A percentile compares a stretch with the other conserved stretches of the same genome.
These are phyloP conservation scores for Nymphalis urticae DNA, from an alignment of 2,888 invertebrate species.

Conservation along the genomic window DNA sequence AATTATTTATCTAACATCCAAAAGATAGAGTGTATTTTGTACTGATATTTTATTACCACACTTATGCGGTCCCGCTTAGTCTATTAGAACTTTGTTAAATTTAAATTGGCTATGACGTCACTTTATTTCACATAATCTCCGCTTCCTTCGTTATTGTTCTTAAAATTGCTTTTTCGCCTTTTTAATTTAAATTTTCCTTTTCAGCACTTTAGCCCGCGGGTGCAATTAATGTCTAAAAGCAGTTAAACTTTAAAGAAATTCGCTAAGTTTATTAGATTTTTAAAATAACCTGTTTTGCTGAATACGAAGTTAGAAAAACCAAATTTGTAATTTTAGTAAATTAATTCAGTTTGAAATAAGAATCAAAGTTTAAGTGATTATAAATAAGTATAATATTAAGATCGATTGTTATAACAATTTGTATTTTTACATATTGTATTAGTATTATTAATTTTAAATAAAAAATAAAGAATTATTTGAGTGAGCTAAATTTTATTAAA, in stretches of 20 bases:
- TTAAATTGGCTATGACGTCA: conserved; percentile 32
- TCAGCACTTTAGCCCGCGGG: conserved; percentile 30
- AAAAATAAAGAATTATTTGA: not conserved
- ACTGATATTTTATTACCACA: too few relatives aligned
- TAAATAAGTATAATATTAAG: not conserved
- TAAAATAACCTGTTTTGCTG: not conserved
- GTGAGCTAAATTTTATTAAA: too few relatives aligned
- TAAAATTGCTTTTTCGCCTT: conserved; percentile 51
- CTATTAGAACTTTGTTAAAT: conserved; percentile 9
- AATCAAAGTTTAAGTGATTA: not conserved
- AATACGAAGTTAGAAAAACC: not conserved
- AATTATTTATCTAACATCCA: too few relatives aligned
- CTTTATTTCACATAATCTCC: conserved; percentile 36
- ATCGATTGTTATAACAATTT: not conserved
- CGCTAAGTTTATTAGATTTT: conserved; percentile 15
- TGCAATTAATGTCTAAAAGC: conserved; percentile 35
- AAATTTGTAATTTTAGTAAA: not conserved
- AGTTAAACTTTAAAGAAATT: conserved; percentile 14
- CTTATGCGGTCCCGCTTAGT: too few relatives aligned
- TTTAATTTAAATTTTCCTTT: conserved; percentile 37
- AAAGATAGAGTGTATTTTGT: too few relatives aligned
- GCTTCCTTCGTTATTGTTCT: conserved; percentile 43
- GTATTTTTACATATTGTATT: not conserved
- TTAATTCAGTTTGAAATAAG: not conserved
- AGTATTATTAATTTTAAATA: not conserved